These are phyloP conservation scores for Eurytoma adleriae DNA, from an alignment of 2,888 invertebrate genomes.

Conservation along the genomic window DNA sequence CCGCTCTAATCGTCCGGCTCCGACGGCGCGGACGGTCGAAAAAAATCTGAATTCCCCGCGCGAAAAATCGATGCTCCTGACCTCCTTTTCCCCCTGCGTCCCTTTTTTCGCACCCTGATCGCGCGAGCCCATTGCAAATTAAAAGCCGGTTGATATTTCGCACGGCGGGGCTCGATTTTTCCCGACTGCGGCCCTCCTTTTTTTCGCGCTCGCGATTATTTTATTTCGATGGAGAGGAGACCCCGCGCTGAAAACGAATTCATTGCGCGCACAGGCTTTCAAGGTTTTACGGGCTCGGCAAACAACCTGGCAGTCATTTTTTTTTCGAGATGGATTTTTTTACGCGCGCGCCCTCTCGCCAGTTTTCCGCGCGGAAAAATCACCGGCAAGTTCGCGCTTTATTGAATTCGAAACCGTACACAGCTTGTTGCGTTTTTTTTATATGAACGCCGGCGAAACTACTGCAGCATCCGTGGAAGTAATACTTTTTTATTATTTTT, in stretches of 20 bases:
- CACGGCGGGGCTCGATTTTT: background rate
- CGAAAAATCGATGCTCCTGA: conserved; percentile 45
- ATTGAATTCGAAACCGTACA: background rate
- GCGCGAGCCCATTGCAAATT: background rate
- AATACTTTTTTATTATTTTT: no score
- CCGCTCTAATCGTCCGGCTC: conserved; percentile 40
- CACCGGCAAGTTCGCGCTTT: background rate
- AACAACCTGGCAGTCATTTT: background rate
- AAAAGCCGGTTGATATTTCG: background rate
- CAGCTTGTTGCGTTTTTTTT: background rate
- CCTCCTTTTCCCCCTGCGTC: background rate
- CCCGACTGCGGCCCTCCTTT: background rate
- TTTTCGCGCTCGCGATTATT: background rate
- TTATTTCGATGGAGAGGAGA: background rate
- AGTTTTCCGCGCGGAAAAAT: no score
- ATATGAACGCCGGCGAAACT: background rate
- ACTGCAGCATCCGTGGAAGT: no score
- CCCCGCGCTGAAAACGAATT: background rate
- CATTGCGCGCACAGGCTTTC: background rate
- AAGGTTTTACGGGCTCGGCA: conserved; percentile 19
- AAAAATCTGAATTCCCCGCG: conserved; percentile 26
- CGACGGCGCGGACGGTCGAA: conserved; percentile 11
- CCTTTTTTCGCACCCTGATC: background rate
- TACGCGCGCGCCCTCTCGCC: no score
- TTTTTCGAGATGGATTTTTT: background rate